These are phyloP conservation scores for Platygyra sinensis DNA, from an alignment of 64 coral and sea anemone species.

Conservation along the genomic window DNA sequence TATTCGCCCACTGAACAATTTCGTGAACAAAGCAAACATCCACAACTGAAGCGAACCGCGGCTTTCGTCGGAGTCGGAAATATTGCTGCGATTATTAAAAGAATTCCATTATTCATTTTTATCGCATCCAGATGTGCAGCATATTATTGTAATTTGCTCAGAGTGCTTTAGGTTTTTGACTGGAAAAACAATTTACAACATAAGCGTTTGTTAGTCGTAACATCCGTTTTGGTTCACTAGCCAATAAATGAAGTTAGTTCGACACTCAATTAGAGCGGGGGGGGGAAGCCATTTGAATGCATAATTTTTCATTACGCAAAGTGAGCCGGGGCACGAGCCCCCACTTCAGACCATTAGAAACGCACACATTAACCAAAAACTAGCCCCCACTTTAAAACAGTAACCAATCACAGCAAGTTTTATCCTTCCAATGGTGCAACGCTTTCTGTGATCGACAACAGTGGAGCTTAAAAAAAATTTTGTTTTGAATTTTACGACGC, in stretches of 20 bases:
- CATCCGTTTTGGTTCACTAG: slow-evolving; percentile 33
- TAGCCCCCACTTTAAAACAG: neutral
- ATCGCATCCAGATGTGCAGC: slow-evolving; percentile 29
- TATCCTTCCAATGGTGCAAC: neutral
- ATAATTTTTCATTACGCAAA: neutral
- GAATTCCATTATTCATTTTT: slow-evolving; percentile 22
- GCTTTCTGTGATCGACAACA: slow-evolving; percentile 6
- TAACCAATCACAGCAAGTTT: neutral
- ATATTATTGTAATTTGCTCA: slow-evolving; percentile 2
- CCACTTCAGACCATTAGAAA: neutral
- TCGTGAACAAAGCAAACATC: neutral
- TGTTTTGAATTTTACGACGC: neutral
- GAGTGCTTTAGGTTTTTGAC: slow-evolving; percentile 27
- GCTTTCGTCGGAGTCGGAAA: neutral
- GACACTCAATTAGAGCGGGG: slow-evolving; percentile 18
- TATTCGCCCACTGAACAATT: neutral
- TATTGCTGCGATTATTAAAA: neutral
- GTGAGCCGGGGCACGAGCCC: neutral
- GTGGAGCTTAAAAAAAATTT: neutral
- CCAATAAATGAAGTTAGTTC: slow-evolving; percentile 38
- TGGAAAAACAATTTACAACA: slow-evolving; percentile 40
- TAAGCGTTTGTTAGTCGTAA: slow-evolving; percentile 15
- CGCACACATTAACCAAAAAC: neutral
- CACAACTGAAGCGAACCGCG: neutral
- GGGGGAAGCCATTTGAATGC: slow-evolving; percentile 37